Conservation (phyloP, 2,797 vertebrate genomes). For the Microtus obscurus region DNA sequence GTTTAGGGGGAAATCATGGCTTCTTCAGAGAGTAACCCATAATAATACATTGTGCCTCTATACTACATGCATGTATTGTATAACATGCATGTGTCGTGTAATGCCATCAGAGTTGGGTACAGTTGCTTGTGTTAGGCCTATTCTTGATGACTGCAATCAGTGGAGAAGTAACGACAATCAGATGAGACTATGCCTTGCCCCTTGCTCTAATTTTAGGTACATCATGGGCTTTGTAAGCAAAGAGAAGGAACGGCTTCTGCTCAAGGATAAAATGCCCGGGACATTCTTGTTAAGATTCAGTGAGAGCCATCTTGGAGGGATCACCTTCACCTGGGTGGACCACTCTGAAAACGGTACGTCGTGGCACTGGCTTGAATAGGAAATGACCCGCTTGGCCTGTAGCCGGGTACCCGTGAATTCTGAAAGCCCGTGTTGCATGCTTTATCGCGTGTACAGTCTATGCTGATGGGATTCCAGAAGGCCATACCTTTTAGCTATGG, state of each 20-base stretch:
- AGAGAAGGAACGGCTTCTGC: slow-evolving; percentile 94
- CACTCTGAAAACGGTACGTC: slow-evolving; percentile 92
- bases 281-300: slow-evolving; percentile 98
- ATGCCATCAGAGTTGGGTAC: background rate
- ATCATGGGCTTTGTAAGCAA: slow-evolving; percentile 99
- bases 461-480: background rate
- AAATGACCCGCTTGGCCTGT: background rate
- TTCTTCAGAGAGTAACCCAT: background rate
- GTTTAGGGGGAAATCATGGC: background rate
- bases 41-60: background rate
- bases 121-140: background rate
- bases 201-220: slow-evolving; percentile 88
- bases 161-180: background rate
- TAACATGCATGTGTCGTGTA: too few species aligned
- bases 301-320: slow-evolving; percentile 97
- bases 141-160: slow-evolving; percentile 26
- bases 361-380: background rate
- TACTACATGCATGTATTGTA: background rate
- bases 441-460: background rate
- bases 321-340: slow-evolving; percentile 99
- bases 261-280: slow-evolving; percentile 95
- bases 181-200: background rate
- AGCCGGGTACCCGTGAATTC: background rate
- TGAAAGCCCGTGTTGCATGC: background rate
- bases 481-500: background rate